Conservation (phyloP, 2,113 vertebrate species). For the Sander lucioperca region DNA sequence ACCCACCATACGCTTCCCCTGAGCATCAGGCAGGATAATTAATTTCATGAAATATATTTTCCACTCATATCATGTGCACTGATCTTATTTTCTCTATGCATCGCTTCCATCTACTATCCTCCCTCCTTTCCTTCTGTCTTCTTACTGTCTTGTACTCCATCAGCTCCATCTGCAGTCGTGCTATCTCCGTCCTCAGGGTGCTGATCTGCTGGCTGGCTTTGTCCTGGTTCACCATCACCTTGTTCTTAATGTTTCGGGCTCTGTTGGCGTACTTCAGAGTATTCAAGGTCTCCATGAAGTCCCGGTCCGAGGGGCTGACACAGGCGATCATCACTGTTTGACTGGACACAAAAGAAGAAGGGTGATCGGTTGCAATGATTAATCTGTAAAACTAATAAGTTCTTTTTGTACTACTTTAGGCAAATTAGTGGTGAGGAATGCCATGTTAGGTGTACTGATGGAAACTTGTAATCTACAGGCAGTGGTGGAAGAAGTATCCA, state of each 20-base stretch:
- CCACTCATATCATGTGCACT: neutral
- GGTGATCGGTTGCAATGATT: neutral
- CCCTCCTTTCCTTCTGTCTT: neutral
- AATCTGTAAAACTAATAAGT: neutral
- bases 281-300: constrained; percentile 99
- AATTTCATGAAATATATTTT: neutral
- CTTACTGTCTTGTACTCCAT: constrained; percentile 98
- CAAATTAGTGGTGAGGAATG: neutral
- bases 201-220: constrained; percentile 97
- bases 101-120: neutral
- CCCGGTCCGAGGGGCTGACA: constrained; percentile 96
- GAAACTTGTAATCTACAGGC: neutral
- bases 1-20: constrained; percentile 97
- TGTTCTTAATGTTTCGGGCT: constrained; percentile 98
- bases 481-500: too few relatives aligned
- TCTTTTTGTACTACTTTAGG: neutral
- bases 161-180: constrained; percentile 96
- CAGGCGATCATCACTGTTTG: constrained; percentile 99
- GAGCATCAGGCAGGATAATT: neutral
- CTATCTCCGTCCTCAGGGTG: constrained; percentile 92
- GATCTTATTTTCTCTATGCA: neutral
- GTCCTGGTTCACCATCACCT: constrained; percentile 97
- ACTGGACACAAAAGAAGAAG: constrained; percentile 76
- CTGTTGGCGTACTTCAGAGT: constrained; percentile 96
- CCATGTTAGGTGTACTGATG: neutral